A percentile compares a stretch with the other conserved stretches of the same genome.
phyloP scores from a whole-genome alignment of 2,888 invertebrate genomes.

The Drosophila niveifrons region DNA sequence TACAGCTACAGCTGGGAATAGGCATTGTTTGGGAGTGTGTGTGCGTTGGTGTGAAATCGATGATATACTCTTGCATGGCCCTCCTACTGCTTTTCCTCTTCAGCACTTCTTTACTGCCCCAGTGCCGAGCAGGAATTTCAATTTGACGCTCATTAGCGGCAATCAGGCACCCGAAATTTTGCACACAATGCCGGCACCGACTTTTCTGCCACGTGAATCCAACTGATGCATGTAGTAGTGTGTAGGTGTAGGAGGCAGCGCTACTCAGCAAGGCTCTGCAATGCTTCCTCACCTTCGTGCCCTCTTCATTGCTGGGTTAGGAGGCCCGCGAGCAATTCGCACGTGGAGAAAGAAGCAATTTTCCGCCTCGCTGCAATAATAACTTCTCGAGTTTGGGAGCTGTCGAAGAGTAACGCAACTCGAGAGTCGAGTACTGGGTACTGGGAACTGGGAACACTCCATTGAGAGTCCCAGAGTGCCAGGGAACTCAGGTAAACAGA shows the following conservation, averaged over 20 bases:
- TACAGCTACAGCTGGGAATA: too few species aligned
- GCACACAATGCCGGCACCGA: slow-evolving; percentile 42
- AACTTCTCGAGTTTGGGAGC: slow-evolving; percentile 56
- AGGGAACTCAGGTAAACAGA: not conserved
- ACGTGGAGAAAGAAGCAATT: slow-evolving; percentile 74
- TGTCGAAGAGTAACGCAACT: slow-evolving; percentile 29
- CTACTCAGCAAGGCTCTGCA: slow-evolving; percentile 14
- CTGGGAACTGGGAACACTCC: not conserved
- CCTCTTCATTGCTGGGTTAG: not conserved
- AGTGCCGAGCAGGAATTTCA: slow-evolving; percentile 64
- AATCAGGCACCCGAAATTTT: slow-evolving; percentile 53
- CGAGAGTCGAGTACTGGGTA: not conserved
- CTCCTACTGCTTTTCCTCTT: not conserved
- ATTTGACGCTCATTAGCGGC: slow-evolving; percentile 75
- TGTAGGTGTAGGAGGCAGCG: not conserved
- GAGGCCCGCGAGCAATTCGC: slow-evolving; percentile 52
- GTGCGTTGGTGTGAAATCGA: slow-evolving; percentile 50
- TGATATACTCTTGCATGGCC: slow-evolving; percentile 21
- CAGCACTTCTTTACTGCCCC: not conserved
- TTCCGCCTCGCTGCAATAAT: slow-evolving; percentile 74
- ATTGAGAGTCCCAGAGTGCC: not conserved
- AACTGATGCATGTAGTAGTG: slow-evolving; percentile 40
- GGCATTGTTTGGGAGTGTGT: not conserved
- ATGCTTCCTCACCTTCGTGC: not conserved
- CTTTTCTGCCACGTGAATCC: slow-evolving; percentile 32